Conservation (phyloP, 1,140 invertebrate species). For the Saxidomus purpurata region DNA sequence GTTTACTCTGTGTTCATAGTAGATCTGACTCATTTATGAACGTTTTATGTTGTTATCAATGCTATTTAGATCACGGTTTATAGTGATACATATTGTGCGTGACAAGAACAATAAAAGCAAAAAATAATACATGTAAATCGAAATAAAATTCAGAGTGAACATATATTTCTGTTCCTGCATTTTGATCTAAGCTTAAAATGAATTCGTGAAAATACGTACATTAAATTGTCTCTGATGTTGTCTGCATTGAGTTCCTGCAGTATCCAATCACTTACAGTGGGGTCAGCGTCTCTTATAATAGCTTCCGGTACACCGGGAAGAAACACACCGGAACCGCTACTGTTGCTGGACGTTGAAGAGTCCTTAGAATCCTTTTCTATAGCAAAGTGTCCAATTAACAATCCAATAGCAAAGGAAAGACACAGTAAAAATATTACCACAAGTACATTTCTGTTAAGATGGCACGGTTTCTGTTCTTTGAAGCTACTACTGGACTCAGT, state of each 20-base stretch:
- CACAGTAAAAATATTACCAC: not conserved
- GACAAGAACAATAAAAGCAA: no score
- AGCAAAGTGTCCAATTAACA: slow-evolving; percentile 49
- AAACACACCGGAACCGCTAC: slow-evolving; percentile 15
- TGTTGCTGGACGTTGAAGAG: slow-evolving; percentile 2
- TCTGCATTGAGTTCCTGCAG: slow-evolving; percentile 29
- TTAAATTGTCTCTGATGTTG: slow-evolving; percentile 37
- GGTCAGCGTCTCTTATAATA: slow-evolving; percentile 51
- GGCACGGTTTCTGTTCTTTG: no score
- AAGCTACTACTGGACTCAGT: no score
- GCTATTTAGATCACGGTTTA: no score
- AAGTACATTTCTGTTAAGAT: not conserved
- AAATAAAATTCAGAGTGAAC: no score
- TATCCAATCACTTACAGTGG: slow-evolving; percentile 17
- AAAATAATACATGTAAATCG: no score
- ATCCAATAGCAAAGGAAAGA: slow-evolving; percentile 34
- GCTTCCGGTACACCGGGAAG: slow-evolving; percentile 44
- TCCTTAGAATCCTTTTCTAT: slow-evolving; percentile 6
- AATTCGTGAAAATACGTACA: not conserved
- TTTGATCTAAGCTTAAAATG: no score
- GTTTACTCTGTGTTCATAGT: no score
- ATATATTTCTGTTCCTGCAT: no score
- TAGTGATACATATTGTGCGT: no score
- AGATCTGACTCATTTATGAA: no score
- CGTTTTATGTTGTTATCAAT: no score